Evolutionary conservation across 2,113 vertebrate species (phyloP).

Genomic region (Epinephelus fuscoguttatus): DNA sequence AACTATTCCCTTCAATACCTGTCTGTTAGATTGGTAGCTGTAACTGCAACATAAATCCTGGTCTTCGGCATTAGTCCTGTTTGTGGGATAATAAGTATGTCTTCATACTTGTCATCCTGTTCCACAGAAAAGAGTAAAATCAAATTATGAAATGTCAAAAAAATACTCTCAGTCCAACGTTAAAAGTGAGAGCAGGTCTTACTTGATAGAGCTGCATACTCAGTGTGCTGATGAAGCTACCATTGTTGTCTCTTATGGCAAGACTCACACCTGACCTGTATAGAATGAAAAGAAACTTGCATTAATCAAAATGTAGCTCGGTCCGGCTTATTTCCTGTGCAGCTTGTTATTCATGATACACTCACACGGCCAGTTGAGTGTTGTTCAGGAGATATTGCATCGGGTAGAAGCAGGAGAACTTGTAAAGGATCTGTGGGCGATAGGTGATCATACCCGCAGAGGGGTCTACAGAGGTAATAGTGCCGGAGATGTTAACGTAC

Average conservation of each 20-base stretch:
- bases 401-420: conserved; percentile 83
- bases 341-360: conserved; percentile 16
- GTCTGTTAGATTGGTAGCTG: conserved; percentile 80
- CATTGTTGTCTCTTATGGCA: conserved; percentile 81
- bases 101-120: conserved; percentile 39
- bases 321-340: background rate
- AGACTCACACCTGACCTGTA: conserved; percentile 81
- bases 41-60: conserved; percentile 81
- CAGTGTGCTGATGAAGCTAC: conserved; percentile 83
- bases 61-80: conserved; percentile 80
- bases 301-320: background rate
- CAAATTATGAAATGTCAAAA: background rate
- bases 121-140: conserved; percentile 10
- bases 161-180: background rate
- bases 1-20: conserved; percentile 62
- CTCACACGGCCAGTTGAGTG: conserved; percentile 83
- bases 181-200: conserved; percentile 37
- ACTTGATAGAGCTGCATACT: conserved; percentile 77
- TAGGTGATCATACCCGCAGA: conserved; percentile 79
- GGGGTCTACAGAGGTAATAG: conserved; percentile 72
- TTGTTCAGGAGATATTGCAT: conserved; percentile 86
- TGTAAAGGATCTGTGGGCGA: conserved; percentile 76
- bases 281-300: background rate
- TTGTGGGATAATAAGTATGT: conserved; percentile 55
- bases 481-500: conserved; percentile 81